These are phyloP conservation scores for Cassiopea andromeda DNA, from an alignment of 30 jellyfish, hydroid and myxozoan genomes.

Conservation along the genomic window DNA sequence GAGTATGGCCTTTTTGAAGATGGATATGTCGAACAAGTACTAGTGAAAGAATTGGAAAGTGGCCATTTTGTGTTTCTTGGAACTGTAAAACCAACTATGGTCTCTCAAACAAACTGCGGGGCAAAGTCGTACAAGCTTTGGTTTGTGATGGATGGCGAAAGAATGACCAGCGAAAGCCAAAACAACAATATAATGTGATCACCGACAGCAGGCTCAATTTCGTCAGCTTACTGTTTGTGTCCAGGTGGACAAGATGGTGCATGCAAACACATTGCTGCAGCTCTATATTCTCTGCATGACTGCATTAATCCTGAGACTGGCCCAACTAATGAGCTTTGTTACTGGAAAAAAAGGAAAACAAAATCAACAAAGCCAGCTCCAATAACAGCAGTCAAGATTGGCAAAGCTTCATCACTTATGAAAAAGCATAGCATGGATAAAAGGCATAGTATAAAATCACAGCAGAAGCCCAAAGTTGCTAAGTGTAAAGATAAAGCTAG, in stretches of 20 bases:
- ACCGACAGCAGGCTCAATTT: constrained; percentile 70
- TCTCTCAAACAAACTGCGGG: constrained; percentile 43
- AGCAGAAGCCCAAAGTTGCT: constrained; percentile 54
- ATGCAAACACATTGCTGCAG: constrained; percentile 72
- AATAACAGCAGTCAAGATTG: constrained; percentile 64
- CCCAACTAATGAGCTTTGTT: constrained; percentile 64
- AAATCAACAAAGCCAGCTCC: constrained; percentile 62
- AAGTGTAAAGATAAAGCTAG: constrained; percentile 18
- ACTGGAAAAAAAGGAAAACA: constrained; percentile 54
- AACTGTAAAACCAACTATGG: constrained; percentile 58
- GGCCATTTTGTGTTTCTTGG: constrained; percentile 64
- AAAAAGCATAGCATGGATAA: constrained; percentile 18
- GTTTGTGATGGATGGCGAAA: constrained; percentile 51
- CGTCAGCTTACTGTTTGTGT: constrained; percentile 50
- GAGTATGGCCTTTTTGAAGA: constrained; percentile 44
- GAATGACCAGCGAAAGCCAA: constrained; percentile 41
- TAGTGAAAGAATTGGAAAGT: constrained; percentile 21
- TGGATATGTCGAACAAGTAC: constrained; percentile 42
- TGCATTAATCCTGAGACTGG: constrained; percentile 64
- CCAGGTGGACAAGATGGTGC: constrained; percentile 74
- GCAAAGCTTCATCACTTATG: constrained; percentile 62
- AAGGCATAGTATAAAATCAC: constrained; percentile 33
- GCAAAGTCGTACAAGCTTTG: constrained; percentile 55
- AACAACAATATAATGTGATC: constrained; percentile 50
- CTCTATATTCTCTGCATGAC: constrained; percentile 70